These are phyloP conservation scores for Oxyteleia sp. DNA, from an alignment of 2,888 invertebrate genomes.

Conservation along the genomic window DNA sequence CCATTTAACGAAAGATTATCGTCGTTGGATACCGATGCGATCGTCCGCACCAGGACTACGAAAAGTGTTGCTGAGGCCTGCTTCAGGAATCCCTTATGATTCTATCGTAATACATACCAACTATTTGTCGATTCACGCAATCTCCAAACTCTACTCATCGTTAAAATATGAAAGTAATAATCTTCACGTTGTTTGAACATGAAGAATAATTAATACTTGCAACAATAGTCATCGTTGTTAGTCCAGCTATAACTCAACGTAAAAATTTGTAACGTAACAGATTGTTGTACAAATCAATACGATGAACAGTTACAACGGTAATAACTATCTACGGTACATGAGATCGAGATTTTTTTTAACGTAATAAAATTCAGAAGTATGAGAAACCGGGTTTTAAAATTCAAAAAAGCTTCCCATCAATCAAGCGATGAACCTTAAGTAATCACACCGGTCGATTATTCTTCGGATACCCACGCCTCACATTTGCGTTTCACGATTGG, in stretches of 20 bases:
- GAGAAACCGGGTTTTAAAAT: slow-evolving; percentile 4
- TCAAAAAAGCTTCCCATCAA: slow-evolving; percentile 75
- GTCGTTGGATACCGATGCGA: slow-evolving; percentile 71
- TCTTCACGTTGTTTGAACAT: background rate
- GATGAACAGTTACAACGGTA: slow-evolving; percentile 12
- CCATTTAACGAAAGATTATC: slow-evolving; percentile 74
- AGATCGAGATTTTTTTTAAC: too few species aligned
- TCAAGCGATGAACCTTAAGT: slow-evolving; percentile 75
- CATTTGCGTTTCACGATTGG: slow-evolving; percentile 81
- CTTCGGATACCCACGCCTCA: slow-evolving; percentile 81
- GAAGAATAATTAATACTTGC: background rate
- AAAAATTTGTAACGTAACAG: too few species aligned
- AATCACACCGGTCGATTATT: slow-evolving; percentile 77
- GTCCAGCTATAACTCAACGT: background rate
- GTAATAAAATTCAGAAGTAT: too few species aligned
- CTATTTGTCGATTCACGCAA: slow-evolving; percentile 69
- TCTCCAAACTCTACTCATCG: slow-evolving; percentile 7
- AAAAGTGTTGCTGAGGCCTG: slow-evolving; percentile 44
- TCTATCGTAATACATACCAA: slow-evolving; percentile 67
- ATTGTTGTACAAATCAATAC: background rate
- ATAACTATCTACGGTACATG: too few species aligned
- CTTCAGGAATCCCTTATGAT: slow-evolving; percentile 51
- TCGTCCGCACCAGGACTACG: slow-evolving; percentile 72
- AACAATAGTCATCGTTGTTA: background rate
- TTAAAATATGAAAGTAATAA: background rate